Percentiles rank a stretch among this genome's conserved stretches.
These are phyloP conservation scores for Dermatemys mawii DNA, from an alignment of 2,113 vertebrate genomes.

Conservation along the genomic window DNA sequence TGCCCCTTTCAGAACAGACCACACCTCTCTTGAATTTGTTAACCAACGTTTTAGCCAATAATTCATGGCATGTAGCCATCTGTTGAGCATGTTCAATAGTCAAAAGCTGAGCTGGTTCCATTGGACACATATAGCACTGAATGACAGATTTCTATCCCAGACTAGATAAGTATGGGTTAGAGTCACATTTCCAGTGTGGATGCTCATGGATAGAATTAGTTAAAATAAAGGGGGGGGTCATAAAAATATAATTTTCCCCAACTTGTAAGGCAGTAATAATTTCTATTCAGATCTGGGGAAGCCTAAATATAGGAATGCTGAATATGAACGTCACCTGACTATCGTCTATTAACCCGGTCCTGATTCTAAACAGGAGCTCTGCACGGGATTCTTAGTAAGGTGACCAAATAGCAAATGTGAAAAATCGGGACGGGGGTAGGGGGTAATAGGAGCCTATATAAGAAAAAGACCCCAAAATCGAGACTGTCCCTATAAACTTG, in stretches of 20 bases:
- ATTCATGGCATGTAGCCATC: slow-evolving; percentile 6
- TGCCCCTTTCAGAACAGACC: slow-evolving; percentile 53
- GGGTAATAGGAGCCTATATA: too few species aligned
- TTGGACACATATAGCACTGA: not conserved
- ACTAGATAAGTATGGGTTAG: not conserved
- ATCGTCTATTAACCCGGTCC: not conserved
- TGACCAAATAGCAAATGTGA: too few species aligned
- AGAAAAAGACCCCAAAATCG: too few species aligned
- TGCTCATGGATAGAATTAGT: not conserved
- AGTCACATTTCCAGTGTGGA: slow-evolving; percentile 21
- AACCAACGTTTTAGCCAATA: slow-evolving; percentile 62
- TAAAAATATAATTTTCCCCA: not conserved
- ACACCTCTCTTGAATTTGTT: slow-evolving; percentile 63
- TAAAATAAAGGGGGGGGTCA: not conserved
- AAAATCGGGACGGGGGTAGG: too few species aligned
- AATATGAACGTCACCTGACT: not conserved
- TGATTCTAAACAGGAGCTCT: not conserved
- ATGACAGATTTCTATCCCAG: not conserved
- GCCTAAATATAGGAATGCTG: not conserved
- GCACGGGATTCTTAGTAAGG: not conserved
- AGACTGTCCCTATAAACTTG: too few species aligned
- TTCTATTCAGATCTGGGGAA: not conserved
- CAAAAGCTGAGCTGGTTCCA: slow-evolving; percentile 32
- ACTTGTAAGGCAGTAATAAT: not conserved
- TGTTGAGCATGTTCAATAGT: slow-evolving; percentile 49